Base-by-base conservation (phyloP, 2,797 vertebrate genomes). In the Oophaga sylvatica region DNA sequence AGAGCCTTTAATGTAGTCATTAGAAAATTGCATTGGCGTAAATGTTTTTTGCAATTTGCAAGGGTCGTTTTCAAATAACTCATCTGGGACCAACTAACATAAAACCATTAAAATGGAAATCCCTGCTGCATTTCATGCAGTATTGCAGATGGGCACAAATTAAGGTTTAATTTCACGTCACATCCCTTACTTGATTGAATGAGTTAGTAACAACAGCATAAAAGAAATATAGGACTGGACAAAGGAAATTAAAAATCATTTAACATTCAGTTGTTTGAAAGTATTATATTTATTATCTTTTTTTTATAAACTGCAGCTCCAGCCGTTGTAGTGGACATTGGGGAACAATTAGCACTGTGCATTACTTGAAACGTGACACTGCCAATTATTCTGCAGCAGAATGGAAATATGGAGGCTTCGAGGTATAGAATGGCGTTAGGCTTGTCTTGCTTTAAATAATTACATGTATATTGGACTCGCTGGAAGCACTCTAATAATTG, bases 201-300 rank as follows among this genome's bases (percentile, higher is more conserved):
- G 31, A 80, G 59, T 20, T 35, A 59, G 48, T 70, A 71, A 82
- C 57, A 22, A 57, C 29, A 2, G 53, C 81, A 83, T 70, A 83
- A 57, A 20, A 83, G 48, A 83, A 70, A 19, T 82, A 57, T 70
- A 45, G 67, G 15, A 29, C 67, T 57, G 71, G 35, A 29, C 12
- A 71, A 35, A 20, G 17, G 81, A 29, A 83, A 83, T 83, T 83
- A 83, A 56, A 19, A 71, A 59, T 83, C 45, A 83, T 71, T 71
- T 59, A 71, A 71, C 31, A 71, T 83, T 12, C 1, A 22, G 13
- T 59, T 71, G 48, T 67, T 63, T 56, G 11, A 35, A 83, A 45
- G 35, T 65, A 71, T 17, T 59, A 59, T 82, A 41, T 60, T 80
- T 60, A 80, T 71, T 71, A 35, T 57, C 63, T 68, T 56, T 82